Conservation (phyloP, 2,888 invertebrate genomes). For the Megaustenia siamemsis region DNA sequence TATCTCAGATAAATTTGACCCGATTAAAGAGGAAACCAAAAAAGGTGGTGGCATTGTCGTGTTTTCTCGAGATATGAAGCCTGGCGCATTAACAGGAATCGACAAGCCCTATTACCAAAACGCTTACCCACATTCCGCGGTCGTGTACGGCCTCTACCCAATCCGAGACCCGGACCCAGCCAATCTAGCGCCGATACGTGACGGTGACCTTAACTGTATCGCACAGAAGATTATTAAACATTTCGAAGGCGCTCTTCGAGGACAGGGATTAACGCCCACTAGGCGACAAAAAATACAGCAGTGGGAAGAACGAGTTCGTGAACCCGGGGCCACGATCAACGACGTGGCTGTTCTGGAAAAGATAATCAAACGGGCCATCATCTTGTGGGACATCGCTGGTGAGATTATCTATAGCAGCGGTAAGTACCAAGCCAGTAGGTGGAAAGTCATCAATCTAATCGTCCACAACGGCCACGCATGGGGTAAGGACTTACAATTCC, state of each 20-base stretch:
- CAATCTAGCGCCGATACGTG: not conserved
- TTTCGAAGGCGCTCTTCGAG: slow-evolving; percentile 18
- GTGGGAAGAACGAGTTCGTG: not conserved
- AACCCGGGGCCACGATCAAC: slow-evolving; percentile 3
- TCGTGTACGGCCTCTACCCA: slow-evolving; percentile 25
- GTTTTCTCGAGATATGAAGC: slow-evolving; percentile 6
- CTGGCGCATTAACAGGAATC: slow-evolving; percentile 1
- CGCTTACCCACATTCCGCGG: not conserved
- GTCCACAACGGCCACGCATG: slow-evolving; percentile 29
- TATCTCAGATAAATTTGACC: not conserved
- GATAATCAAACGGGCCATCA: slow-evolving; percentile 8
- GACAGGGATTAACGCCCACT: slow-evolving; percentile 4
- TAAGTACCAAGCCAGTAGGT: not conserved
- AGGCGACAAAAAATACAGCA: not conserved
- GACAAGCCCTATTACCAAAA: not conserved
- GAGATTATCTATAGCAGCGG: not conserved
- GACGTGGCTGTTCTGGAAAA: slow-evolving; percentile 12
- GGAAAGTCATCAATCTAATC: not conserved
- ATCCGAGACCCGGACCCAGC: slow-evolving; percentile 14
- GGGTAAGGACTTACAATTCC: slow-evolving; percentile 8
- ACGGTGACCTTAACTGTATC: slow-evolving; percentile 9
- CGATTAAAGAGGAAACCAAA: not conserved
- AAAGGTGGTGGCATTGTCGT: not conserved
- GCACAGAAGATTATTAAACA: not conserved
- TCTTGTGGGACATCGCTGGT: slow-evolving; percentile 19